Evolutionary conservation across 2,888 invertebrate genomes (phyloP).

Genomic region (Scelioninae gen. 2): DNA sequence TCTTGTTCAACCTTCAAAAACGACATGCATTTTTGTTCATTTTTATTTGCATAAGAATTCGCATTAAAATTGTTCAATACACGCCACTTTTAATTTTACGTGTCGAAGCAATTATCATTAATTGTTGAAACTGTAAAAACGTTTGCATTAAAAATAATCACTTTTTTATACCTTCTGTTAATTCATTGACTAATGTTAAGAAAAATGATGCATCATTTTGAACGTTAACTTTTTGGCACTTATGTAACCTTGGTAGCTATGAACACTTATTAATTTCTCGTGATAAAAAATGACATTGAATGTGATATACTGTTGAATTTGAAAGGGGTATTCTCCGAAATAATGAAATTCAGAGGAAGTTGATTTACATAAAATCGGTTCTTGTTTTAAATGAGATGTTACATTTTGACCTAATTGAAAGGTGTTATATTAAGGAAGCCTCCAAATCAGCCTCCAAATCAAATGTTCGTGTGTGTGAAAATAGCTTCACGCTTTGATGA

Average conservation of each 20-base stretch:
- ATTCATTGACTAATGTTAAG: no score
- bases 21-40: no score
- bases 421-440: constrained; percentile 15
- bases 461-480: no score
- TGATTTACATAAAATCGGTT: constrained; percentile 25
- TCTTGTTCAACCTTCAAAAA: constrained; percentile 31
- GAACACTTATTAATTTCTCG: constrained; percentile 14
- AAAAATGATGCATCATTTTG: no score
- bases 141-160: no score
- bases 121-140: neutral
- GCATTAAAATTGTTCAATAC: no score
- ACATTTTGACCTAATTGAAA: constrained; percentile 44
- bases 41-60: no score
- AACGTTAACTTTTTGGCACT: neutral
- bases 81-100: no score
- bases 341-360: constrained; percentile 32
- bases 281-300: constrained; percentile 40
- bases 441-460: constrained; percentile 23
- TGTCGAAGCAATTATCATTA: no score
- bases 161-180: no score
- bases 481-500: constrained; percentile 6
- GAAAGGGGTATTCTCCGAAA: constrained; percentile 31
- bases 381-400: constrained; percentile 48
- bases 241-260: constrained; percentile 15
- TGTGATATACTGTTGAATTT: constrained; percentile 29